Conservation (phyloP, 2,113 vertebrate genomes). For the Benitochromis conjunctus region DNA sequence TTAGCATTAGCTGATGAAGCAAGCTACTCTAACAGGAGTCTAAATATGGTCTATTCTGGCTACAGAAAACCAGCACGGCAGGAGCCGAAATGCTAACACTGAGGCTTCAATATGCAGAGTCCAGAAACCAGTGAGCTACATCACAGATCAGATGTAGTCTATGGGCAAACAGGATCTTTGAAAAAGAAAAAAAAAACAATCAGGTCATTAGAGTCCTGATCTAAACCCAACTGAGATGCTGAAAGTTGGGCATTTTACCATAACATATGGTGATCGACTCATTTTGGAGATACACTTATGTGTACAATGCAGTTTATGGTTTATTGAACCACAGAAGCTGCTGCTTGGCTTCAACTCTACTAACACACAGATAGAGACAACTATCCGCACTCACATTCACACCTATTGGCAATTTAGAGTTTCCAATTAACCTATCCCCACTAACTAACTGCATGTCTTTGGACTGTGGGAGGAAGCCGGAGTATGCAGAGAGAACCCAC, state of each 20-base stretch:
- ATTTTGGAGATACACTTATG: background rate
- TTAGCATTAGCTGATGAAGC: background rate
- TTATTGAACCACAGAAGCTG: background rate
- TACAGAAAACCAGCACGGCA: background rate
- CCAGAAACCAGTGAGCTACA: background rate
- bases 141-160: background rate
- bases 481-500: no score
- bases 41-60: background rate
- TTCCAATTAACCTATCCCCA: no score
- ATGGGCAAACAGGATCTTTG: background rate
- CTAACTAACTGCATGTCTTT: no score
- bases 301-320: background rate
- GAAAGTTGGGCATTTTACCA: background rate
- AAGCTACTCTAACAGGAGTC: background rate
- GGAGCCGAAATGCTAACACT: background rate
- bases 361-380: no score
- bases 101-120: background rate
- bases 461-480: no score
- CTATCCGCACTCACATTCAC: no score
- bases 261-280: background rate
- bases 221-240: background rate
- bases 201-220: background rate
- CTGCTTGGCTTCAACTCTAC: background rate
- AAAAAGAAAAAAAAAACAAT: background rate
- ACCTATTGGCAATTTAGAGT: no score